Evolutionary conservation across 2,113 vertebrate genomes (phyloP).

Genomic region (Zingel zingel): DNA sequence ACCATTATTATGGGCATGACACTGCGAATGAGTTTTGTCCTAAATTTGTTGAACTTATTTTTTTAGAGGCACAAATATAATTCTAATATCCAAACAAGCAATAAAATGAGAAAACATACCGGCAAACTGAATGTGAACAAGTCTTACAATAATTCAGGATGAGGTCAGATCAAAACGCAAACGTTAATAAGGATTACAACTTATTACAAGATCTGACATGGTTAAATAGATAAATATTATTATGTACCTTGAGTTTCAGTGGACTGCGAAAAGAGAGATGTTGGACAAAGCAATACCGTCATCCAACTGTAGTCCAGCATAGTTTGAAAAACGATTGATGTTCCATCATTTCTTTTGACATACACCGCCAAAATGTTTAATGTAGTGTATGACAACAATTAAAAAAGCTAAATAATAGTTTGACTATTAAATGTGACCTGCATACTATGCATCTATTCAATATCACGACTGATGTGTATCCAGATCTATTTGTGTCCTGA

Average conservation of each 20-base stretch:
- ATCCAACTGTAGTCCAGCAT: background rate
- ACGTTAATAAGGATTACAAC: background rate
- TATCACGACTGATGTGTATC: conserved; percentile 47
- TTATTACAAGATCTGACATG: background rate
- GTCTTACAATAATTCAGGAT: background rate
- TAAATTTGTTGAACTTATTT: background rate
- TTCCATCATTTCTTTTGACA: background rate
- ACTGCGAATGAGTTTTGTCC: background rate
- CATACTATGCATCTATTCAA: background rate
- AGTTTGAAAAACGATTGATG: background rate
- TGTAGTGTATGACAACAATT: background rate
- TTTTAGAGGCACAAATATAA: background rate
- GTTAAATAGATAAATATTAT: background rate
- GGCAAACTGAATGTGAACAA: background rate
- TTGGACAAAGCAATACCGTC: background rate
- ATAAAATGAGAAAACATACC: background rate
- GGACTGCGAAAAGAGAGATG: background rate
- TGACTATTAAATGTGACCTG: background rate
- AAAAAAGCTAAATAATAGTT: background rate
- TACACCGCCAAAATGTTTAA: background rate
- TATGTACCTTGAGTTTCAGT: background rate
- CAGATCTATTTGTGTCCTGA: conserved; percentile 49
- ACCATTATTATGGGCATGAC: background rate
- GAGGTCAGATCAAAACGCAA: background rate
- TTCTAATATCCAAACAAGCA: background rate